Evolutionary conservation across 2,113 vertebrate species (phyloP), one percentile per base, ranked within the genome.

Genomic region (Corydoras sp.): DNA sequence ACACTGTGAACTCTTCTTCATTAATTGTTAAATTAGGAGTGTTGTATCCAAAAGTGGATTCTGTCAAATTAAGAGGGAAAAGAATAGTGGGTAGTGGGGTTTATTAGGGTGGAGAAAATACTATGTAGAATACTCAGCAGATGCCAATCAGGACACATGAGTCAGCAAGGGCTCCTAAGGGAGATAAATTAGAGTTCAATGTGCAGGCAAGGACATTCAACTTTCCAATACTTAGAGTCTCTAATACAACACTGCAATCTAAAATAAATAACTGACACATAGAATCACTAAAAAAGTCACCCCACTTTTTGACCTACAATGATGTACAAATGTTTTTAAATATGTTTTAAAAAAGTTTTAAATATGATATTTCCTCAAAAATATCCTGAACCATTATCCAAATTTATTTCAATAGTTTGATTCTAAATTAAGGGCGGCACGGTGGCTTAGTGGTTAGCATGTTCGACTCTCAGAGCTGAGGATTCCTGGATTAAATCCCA

Each of bases 141-240:
- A 82, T 84, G 87, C 76, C 87, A 85, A 79, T 88, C 86, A 88
- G 81, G 79, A 68, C 43, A 82, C 74, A 53, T 84, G 82, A 83
- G 86, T 85, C 82, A 87, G 84, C 81, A 76, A 61, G 5, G 76
- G 81, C 83, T 86, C 85, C 82, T 84, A 67, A 74, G 83, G 84
- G 85, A 79, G 78, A 81, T 75, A 77, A 80, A 83, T 78, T 82
- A 55, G 84, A 83, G 86, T 88, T 88, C 87, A 90, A 87, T 84
- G 86, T 87, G 85, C 89, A 88, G 83, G 78, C 86, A 88, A 88
- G 85, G 86, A 85, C 85, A 53, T 74, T 66, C 63, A 77, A 61
- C 77, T 71, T 72, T 32, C 68, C 65, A 77, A 83, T 13, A 74
- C 82, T 76, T 84, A 84, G 81, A 76, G 77, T 43, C 51, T 59